phyloP scores from a whole-genome alignment of 2,888 invertebrate genomes.

The Cephus pygmeus region DNA sequence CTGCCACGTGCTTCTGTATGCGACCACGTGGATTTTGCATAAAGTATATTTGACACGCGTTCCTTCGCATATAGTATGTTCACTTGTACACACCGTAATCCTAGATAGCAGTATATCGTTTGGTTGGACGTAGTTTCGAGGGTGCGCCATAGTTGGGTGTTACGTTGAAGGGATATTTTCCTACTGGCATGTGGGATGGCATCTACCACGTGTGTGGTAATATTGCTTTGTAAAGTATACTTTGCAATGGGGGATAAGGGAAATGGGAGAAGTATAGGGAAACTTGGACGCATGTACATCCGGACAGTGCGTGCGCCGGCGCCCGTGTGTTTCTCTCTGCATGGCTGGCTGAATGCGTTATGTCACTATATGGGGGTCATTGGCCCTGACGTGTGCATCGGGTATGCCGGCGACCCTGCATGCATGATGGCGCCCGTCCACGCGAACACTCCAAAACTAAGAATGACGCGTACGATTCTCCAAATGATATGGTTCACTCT shows the following conservation, averaged over 20 bases:
- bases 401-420: slow-evolving; percentile 56
- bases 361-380: slow-evolving; percentile 48
- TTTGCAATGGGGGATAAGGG: background rate
- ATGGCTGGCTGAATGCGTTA: slow-evolving; percentile 18
- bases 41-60: background rate
- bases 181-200: background rate
- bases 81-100: background rate
- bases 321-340: background rate
- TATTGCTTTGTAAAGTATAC: background rate
- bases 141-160: background rate
- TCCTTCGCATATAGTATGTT: background rate
- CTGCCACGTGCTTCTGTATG: background rate
- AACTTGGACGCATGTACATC: background rate
- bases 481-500: background rate
- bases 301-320: background rate
- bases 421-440: slow-evolving; percentile 23
- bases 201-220: background rate
- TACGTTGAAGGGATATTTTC: background rate
- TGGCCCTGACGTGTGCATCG: slow-evolving; percentile 59
- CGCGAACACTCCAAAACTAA: background rate
- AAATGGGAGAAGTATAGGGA: background rate
- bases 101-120: background rate
- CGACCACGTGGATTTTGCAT: background rate
- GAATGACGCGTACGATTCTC: background rate
- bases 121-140: background rate